Percentiles rank a stretch among this genome's conserved stretches.
Evolutionary conservation across 2,113 vertebrate genomes (phyloP).

Genomic region (Lutjanus erythropterus): DNA sequence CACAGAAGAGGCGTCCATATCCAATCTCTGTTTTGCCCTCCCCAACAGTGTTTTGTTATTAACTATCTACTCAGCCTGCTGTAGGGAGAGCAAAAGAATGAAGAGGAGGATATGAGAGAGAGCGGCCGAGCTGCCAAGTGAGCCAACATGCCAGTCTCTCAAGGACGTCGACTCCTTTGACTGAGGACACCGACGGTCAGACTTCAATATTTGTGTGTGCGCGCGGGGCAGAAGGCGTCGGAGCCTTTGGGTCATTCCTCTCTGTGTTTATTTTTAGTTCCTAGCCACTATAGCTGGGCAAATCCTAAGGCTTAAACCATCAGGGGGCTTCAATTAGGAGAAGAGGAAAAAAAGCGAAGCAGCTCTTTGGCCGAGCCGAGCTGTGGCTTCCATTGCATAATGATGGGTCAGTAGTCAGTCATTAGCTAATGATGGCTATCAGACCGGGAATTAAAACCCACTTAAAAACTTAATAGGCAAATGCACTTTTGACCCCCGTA

Average conservation of each 20-base stretch:
- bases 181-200: conserved; percentile 48
- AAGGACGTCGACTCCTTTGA: conserved; percentile 67
- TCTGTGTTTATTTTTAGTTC: conserved; percentile 71
- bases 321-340: conserved; percentile 56
- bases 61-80: conserved; percentile 43
- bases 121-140: conserved; percentile 49
- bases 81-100: conserved; percentile 25
- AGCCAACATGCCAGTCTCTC: conserved; percentile 60
- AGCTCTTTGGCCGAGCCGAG: conserved; percentile 27
- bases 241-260: conserved; percentile 54
- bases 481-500: conserved; percentile 26
- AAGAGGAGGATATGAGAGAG: conserved; percentile 14
- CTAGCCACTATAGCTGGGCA: conserved; percentile 54
- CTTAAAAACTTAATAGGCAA: conserved; percentile 51
- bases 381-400: conserved; percentile 33
- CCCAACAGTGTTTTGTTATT: conserved; percentile 57
- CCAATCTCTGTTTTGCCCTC: conserved; percentile 55
- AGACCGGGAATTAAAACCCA: conserved; percentile 53
- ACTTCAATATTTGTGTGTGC: conserved; percentile 3
- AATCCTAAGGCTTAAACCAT: conserved; percentile 53
- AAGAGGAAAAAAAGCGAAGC: conserved; percentile 27
- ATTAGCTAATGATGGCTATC: conserved; percentile 64
- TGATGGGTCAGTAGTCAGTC: conserved; percentile 55
- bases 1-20: conserved; percentile 55
- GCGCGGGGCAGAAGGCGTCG: conserved; percentile 21